Evolutionary conservation across 2,888 invertebrate genomes (phyloP), one percentile per base, ranked within the genome.

Genomic region (Drosophila subsilvestris): DNA sequence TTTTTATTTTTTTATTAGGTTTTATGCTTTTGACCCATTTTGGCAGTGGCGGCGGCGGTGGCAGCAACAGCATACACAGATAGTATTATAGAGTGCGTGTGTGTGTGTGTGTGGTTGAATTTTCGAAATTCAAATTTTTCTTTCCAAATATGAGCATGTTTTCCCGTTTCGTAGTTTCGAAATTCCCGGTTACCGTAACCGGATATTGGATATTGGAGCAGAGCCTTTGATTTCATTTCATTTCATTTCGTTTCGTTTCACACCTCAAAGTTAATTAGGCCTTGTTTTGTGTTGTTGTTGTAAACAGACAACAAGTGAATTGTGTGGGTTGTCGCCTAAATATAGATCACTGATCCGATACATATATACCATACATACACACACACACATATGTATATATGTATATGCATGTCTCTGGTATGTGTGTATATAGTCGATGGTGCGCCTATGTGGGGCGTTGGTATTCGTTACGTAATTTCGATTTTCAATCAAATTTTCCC

Each of bases 321-420:
- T 82, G 77, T 89, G 90, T 86, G 88, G 86, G 82, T 85, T 82
- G 84, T 63, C 71, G 71, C 78, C 82, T 88, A 89, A 88, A 88
- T 83, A 82, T 88, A 88, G 87, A 84, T 82, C 88, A 80, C 73
- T 77, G 77, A 80, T 75, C 59, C 60, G 63, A 69, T 42, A 63
- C 56, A 75, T 57, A 50, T 45, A 63, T 62, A 37, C 62, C 49
- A 75, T 60, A 69, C 20, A 57, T 63, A 50, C 32, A 18, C 47
- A 57, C 51, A 57, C 47, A 63, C 45, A 51, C 48, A 25, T 57
- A 57, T 44, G 44, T 49, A 7, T 68, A 6, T 25, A 6, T 6
- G 6, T 25, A 42, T 65, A 25, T 18, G 53, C 22, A 29, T 42
- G 55, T n/a, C n/a, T 43, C 29, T 48, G 48, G 44, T 43, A 42